Conservation (phyloP, 2,113 vertebrate genomes). For the Rattus norvegicus region GRCr8 NC_086019.1:181270001-181270500, state of each 20-base stretch:
- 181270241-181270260: neutral
- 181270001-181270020: neutral
- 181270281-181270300: neutral
- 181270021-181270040: no score
- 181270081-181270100: neutral
- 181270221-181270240: neutral
- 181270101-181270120: neutral
- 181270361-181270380: neutral
- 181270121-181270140: neutral
- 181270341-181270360: neutral
- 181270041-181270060: neutral
- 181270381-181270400: neutral
- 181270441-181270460: neutral
- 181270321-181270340: neutral
- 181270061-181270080: neutral
- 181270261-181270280: neutral
- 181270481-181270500: neutral
- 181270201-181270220: neutral
- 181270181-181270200: slow-evolving; percentile 18
- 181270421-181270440: neutral
- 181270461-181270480: neutral
- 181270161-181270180: neutral
- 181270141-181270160: neutral
- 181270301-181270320: neutral
- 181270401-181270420: neutral